These are phyloP conservation scores for Lepidurus couesii DNA, from an alignment of 1,140 invertebrate genomes.

Conservation along the genomic window DNA sequence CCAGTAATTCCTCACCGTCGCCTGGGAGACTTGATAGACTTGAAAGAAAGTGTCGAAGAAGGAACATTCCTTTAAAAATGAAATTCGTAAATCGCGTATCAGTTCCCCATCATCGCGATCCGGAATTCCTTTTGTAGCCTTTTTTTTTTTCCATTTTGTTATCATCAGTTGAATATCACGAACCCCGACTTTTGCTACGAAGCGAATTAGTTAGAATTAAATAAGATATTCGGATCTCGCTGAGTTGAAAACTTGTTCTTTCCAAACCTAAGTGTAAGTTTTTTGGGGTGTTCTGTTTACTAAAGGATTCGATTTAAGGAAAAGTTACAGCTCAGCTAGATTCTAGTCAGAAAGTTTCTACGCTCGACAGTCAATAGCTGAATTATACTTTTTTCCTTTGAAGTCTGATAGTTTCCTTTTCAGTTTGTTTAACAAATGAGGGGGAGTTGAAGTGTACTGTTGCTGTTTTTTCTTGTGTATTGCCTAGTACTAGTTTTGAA, in stretches of 20 bases:
- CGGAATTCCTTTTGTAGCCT: not conserved
- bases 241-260: not conserved
- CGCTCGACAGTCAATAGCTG: not conserved
- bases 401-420: not conserved
- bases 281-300: not conserved
- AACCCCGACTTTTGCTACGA: not conserved
- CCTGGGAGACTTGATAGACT: not conserved
- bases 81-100: not conserved
- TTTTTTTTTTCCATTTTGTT: not conserved
- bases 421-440: too few relatives aligned
- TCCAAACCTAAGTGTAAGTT: not conserved
- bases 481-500: too few relatives aligned
- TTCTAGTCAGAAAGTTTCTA: not conserved
- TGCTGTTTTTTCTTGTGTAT: too few relatives aligned
- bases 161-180: not conserved
- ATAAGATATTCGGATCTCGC: not conserved
- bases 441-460: too few relatives aligned
- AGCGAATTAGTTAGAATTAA: not conserved
- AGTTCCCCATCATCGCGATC: not conserved
- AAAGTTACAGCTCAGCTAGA: constrained; percentile 7
- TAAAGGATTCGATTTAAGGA: not conserved
- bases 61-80: not conserved
- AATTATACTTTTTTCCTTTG: not conserved
- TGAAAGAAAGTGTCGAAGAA: not conserved
- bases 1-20: not conserved